Conservation (phyloP, 2,797 vertebrate species). For the Gobio occitaniae region DNA sequence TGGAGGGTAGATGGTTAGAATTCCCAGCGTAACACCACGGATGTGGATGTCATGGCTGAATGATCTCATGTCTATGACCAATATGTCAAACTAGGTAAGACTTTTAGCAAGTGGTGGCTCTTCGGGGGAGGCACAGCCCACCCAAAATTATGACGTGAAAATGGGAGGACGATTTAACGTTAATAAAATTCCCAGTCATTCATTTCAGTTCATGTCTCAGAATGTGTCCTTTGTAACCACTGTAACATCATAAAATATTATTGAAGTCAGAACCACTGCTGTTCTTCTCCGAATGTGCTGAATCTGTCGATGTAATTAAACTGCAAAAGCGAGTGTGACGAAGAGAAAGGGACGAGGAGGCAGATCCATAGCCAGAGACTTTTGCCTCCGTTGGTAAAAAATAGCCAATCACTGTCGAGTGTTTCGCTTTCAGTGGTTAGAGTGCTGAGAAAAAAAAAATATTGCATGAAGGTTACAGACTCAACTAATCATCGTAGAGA, state of each 20-base stretch:
- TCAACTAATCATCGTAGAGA: too few relatives aligned
- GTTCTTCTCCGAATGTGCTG: not conserved
- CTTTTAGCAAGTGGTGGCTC: not conserved
- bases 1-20: conserved; percentile 11
- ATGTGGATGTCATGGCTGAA: conserved; percentile 23
- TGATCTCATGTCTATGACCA: conserved; percentile 21
- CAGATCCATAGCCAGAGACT: not conserved
- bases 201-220: too few relatives aligned
- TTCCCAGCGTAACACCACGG: not conserved
- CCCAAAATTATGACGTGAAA: not conserved
- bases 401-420: too few relatives aligned
- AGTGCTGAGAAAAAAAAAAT: too few relatives aligned
- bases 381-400: too few relatives aligned
- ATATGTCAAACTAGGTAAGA: conserved; percentile 11
- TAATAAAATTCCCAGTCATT: too few relatives aligned
- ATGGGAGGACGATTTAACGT: not conserved
- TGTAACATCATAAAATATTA: not conserved
- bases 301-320: not conserved
- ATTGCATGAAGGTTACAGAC: too few relatives aligned
- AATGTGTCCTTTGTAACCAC: not conserved
- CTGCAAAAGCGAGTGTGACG: not conserved
- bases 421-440: too few relatives aligned
- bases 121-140: not conserved
- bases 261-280: not conserved
- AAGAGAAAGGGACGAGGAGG: not conserved